Conservation (phyloP, 2,113 vertebrate species). For the Brachyhypopomus occidentalis region DNA sequence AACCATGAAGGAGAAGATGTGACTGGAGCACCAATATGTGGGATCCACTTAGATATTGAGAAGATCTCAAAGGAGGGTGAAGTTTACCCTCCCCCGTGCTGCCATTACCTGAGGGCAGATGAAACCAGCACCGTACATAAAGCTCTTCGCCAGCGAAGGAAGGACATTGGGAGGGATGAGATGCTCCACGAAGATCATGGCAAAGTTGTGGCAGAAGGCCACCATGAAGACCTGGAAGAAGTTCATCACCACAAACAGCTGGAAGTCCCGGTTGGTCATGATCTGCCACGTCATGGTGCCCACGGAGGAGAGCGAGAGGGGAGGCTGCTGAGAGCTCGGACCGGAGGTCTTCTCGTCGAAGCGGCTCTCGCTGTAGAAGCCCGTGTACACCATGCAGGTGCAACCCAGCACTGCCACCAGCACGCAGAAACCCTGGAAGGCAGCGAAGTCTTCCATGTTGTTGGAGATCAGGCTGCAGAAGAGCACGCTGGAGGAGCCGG, state of each 20-base stretch:
- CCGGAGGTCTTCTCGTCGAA: slow-evolving; percentile 68
- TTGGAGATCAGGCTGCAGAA: slow-evolving; percentile 82
- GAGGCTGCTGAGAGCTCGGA: not conserved
- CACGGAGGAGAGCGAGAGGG: slow-evolving; percentile 70
- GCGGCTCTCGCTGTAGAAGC: slow-evolving; percentile 72
- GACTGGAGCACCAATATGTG: too few relatives aligned
- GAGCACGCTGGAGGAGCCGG: slow-evolving; percentile 82
- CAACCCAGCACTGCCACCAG: slow-evolving; percentile 73
- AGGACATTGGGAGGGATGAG: slow-evolving; percentile 83
- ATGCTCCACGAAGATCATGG: slow-evolving; percentile 86
- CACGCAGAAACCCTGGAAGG: slow-evolving; percentile 77
- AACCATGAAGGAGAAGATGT: not conserved
- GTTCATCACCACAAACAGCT: slow-evolving; percentile 85
- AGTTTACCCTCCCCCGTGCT: not conserved
- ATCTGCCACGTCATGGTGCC: slow-evolving; percentile 79
- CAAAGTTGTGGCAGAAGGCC: slow-evolving; percentile 88
- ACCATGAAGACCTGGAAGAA: slow-evolving; percentile 89
- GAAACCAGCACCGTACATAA: slow-evolving; percentile 89
- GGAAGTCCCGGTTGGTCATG: slow-evolving; percentile 80
- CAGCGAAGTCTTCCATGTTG: slow-evolving; percentile 82
- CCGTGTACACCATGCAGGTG: slow-evolving; percentile 82
- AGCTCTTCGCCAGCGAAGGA: slow-evolving; percentile 77
- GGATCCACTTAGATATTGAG: too few relatives aligned
- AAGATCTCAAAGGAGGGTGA: too few relatives aligned
- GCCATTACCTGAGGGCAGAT: slow-evolving; percentile 85